phyloP scores from a whole-genome alignment of 2,797 vertebrate genomes.

The Poecile montanus region DNA sequence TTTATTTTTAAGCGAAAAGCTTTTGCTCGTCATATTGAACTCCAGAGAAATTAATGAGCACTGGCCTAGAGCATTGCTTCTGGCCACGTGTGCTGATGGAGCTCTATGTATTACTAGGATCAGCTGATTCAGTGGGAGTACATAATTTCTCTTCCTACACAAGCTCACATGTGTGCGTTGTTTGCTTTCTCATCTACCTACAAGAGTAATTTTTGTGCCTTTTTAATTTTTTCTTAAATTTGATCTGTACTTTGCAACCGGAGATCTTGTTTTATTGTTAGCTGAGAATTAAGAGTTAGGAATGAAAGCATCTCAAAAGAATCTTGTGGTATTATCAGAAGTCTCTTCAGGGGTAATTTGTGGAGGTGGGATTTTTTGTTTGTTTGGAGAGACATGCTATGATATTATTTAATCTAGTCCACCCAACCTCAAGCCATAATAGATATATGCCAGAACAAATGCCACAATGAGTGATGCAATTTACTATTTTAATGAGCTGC shows the following conservation, averaged over 20 bases:
- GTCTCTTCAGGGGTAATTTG: background rate
- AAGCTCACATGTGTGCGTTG: background rate
- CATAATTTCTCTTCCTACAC: background rate
- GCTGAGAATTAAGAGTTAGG: background rate
- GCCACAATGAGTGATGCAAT: background rate
- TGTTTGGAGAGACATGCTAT: background rate
- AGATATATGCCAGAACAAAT: background rate
- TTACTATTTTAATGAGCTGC: background rate
- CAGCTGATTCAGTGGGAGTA: background rate
- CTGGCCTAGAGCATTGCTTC: background rate
- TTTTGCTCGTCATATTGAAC: background rate
- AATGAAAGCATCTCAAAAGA: background rate
- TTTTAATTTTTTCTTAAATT: background rate
- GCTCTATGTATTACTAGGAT: background rate
- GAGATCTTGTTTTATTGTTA: slow-evolving; percentile 61
- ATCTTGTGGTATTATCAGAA: background rate
- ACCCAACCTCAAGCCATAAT: background rate
- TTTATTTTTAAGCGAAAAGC: background rate
- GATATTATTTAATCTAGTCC: background rate
- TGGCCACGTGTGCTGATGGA: background rate
- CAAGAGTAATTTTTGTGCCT: background rate
- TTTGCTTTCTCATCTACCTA: slow-evolving; percentile 38
- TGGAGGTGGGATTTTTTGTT: background rate
- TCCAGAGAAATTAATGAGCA: background rate
- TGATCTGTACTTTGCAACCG: background rate